phyloP scores from a whole-genome alignment of 2,888 invertebrate species.

The Pteria penguin region DNA sequence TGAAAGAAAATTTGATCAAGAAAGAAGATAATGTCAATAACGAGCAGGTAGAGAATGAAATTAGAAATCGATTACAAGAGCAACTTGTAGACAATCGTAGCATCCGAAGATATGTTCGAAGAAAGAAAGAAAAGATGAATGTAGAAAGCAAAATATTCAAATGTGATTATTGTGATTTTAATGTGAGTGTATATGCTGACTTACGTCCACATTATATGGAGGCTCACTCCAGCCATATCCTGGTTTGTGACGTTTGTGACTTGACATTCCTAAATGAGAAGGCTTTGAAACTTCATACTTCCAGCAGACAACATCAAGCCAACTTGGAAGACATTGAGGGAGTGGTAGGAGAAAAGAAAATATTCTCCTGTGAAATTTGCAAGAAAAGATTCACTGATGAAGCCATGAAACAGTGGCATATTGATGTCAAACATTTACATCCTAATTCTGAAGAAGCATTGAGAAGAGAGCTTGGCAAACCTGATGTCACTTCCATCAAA shows the following conservation, averaged over 20 bases:
- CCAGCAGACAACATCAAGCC: conserved; percentile 67
- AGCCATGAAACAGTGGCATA: conserved; percentile 69
- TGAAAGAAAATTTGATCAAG: background rate
- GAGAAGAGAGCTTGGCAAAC: conserved; percentile 56
- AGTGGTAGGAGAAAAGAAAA: conserved; percentile 35
- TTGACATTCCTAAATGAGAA: conserved; percentile 68
- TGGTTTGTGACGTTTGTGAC: conserved; percentile 70
- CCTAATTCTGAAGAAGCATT: conserved; percentile 65
- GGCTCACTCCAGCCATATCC: conserved; percentile 65
- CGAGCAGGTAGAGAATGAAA: conserved; percentile 2
- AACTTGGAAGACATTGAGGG: conserved; percentile 56
- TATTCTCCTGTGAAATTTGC: conserved; percentile 69
- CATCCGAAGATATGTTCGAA: conserved; percentile 1
- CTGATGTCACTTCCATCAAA: conserved; percentile 60
- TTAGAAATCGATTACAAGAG: background rate
- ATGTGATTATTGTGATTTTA: conserved; percentile 73
- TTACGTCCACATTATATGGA: conserved; percentile 71
- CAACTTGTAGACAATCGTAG: background rate
- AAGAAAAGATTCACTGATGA: conserved; percentile 70
- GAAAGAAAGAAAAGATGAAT: conserved; percentile 20
- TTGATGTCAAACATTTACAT: conserved; percentile 68
- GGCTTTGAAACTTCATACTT: conserved; percentile 66
- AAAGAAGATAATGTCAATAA: background rate
- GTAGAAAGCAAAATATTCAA: conserved; percentile 54
- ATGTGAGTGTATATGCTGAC: conserved; percentile 61